phyloP scores from a whole-genome alignment of 2,113 vertebrate species.

The Corythornis cristatus region DNA sequence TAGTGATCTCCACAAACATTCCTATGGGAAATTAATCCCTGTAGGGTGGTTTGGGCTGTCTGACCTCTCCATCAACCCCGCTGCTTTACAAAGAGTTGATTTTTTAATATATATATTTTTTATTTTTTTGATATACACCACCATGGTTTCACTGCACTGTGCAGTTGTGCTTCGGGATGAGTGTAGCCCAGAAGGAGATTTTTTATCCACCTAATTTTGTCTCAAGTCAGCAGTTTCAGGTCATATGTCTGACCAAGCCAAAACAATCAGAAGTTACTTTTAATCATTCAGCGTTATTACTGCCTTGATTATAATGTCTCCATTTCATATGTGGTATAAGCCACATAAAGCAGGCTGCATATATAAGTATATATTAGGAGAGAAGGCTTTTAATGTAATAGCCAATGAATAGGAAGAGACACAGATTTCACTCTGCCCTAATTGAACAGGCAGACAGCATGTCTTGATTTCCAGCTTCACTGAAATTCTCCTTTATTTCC shows the following conservation, averaged over 20 bases:
- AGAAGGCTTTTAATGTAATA: constrained; percentile 19
- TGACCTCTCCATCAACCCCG: not conserved
- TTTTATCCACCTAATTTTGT: not conserved
- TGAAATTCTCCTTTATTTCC: not conserved
- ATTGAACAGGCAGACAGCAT: constrained; percentile 44
- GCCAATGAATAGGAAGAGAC: not conserved
- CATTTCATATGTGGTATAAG: constrained; percentile 60
- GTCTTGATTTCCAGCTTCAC: constrained; percentile 15
- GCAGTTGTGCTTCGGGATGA: not conserved
- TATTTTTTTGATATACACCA: not conserved
- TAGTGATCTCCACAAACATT: not conserved
- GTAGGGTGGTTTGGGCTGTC: not conserved
- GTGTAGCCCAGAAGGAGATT: not conserved
- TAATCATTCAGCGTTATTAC: constrained; percentile 52
- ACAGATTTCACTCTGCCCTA: constrained; percentile 12
- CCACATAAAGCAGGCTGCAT: constrained; percentile 62
- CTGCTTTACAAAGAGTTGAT: not conserved
- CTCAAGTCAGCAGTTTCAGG: constrained; percentile 54
- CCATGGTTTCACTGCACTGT: not conserved
- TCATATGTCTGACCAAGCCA: constrained; percentile 35
- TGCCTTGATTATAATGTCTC: constrained; percentile 50
- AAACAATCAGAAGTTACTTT: constrained; percentile 67
- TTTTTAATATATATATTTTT: not conserved
- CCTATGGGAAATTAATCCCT: not conserved
- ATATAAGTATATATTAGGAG: constrained; percentile 56